These are phyloP conservation scores for Speoplatyrhinus poulsoni DNA, from an alignment of 2,113 vertebrate genomes.

Conservation along the genomic window DNA sequence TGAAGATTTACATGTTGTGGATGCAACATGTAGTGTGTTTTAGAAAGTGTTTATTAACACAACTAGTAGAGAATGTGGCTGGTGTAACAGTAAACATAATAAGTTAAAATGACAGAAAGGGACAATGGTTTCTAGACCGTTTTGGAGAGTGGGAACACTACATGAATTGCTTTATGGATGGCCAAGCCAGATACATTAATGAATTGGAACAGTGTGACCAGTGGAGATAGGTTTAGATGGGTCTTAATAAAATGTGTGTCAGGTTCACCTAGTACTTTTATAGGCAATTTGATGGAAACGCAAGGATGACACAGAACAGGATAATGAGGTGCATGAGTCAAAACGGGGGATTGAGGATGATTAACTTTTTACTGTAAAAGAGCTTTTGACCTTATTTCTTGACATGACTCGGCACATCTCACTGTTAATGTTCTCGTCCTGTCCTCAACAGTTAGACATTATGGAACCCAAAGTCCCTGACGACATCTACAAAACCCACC, in stretches of 20 bases:
- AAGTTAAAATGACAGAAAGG: too few species aligned
- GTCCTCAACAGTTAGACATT: constrained; percentile 87
- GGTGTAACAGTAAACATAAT: too few species aligned
- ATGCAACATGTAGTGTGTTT: too few species aligned
- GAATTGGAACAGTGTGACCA: background rate
- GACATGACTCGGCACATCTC: constrained; percentile 16
- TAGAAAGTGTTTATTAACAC: too few species aligned
- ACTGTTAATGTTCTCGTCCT: constrained; percentile 4
- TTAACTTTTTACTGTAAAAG: background rate
- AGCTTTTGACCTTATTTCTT: background rate
- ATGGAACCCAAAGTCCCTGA: constrained; percentile 99
- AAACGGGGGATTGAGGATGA: background rate
- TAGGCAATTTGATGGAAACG: background rate
- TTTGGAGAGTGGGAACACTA: background rate
- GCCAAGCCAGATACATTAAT: background rate
- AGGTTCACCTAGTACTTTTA: background rate
- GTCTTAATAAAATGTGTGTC: too few species aligned
- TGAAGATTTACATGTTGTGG: too few species aligned
- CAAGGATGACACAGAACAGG: background rate
- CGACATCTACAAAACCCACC: constrained; percentile 98
- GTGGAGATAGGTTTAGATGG: background rate
- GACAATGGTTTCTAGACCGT: too few species aligned
- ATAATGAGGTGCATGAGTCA: background rate
- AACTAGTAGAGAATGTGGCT: too few species aligned
- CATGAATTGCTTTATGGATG: background rate